Evolutionary conservation across 2,797 vertebrate species (phyloP).

Genomic region (Gallinago stenura): DNA sequence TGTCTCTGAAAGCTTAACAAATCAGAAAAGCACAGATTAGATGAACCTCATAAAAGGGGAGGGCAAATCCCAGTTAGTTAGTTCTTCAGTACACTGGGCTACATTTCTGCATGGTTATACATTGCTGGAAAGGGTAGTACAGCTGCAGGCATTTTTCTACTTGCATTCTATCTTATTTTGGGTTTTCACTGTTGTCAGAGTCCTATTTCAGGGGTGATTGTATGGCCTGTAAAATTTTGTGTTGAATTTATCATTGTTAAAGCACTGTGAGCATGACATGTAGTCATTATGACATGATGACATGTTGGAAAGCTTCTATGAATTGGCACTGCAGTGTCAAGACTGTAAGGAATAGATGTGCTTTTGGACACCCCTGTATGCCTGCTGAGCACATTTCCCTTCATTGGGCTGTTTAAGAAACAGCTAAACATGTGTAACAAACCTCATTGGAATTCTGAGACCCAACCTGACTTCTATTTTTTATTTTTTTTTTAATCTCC

Average conservation of each 20-base stretch:
- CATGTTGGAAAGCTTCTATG: neutral
- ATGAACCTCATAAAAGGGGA: neutral
- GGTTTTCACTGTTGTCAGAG: neutral
- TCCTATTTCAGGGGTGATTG: neutral
- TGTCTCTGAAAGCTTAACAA: neutral
- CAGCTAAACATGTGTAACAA: neutral
- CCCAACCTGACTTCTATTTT: neutral
- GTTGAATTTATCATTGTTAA: neutral
- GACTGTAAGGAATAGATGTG: neutral
- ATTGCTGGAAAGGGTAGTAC: neutral
- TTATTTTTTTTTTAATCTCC: neutral
- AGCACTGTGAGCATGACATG: neutral
- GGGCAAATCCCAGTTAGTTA: neutral
- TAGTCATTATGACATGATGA: too few relatives aligned
- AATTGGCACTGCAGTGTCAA: neutral
- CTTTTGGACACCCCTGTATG: neutral
- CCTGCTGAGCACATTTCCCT: neutral
- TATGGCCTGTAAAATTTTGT: neutral
- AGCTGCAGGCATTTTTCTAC: neutral
- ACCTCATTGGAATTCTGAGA: neutral
- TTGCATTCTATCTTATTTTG: neutral
- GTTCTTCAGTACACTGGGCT: neutral
- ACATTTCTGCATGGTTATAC: neutral
- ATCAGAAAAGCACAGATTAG: neutral
- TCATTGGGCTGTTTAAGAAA: neutral